These are phyloP conservation scores for Euspilapteryx auroguttella DNA, from an alignment of 2,888 invertebrate species.

Conservation along the genomic window DNA sequence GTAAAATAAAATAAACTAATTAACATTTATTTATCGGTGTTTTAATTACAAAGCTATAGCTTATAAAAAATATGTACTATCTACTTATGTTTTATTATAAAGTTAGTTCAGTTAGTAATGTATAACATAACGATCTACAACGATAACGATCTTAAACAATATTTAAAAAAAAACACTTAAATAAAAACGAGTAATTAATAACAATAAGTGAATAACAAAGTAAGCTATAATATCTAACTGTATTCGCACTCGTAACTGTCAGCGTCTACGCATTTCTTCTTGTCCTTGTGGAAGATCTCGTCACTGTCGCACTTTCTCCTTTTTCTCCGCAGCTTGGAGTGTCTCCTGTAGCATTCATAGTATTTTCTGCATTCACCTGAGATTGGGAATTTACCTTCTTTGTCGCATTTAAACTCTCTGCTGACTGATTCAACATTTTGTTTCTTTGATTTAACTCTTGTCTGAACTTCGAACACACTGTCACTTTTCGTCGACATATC, in stretches of 20 bases:
- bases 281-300: slow-evolving; percentile 35
- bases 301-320: slow-evolving; percentile 37
- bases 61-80: no score
- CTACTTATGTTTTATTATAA: no score
- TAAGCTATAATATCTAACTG: no score
- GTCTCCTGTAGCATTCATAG: slow-evolving; percentile 33
- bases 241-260: slow-evolving; percentile 26
- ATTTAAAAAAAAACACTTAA: slow-evolving; percentile 4
- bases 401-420: slow-evolving; percentile 20
- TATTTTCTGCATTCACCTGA: slow-evolving; percentile 38
- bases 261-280: slow-evolving; percentile 27
- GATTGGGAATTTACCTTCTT: slow-evolving; percentile 32
- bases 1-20: neutral
- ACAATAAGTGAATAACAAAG: no score
- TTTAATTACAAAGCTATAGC: no score
- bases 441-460: neutral
- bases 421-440: slow-evolving; percentile 3
- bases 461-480: neutral
- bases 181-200: no score
- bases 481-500: no score
- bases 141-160: slow-evolving; percentile 2
- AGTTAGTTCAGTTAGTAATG: no score
- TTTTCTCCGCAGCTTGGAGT: slow-evolving; percentile 20
- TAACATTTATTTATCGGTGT: slow-evolving; percentile 4
- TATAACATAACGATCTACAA: no score